phyloP scores from a whole-genome alignment of 2,888 invertebrate genomes.

The Athalia rosae region DNA sequence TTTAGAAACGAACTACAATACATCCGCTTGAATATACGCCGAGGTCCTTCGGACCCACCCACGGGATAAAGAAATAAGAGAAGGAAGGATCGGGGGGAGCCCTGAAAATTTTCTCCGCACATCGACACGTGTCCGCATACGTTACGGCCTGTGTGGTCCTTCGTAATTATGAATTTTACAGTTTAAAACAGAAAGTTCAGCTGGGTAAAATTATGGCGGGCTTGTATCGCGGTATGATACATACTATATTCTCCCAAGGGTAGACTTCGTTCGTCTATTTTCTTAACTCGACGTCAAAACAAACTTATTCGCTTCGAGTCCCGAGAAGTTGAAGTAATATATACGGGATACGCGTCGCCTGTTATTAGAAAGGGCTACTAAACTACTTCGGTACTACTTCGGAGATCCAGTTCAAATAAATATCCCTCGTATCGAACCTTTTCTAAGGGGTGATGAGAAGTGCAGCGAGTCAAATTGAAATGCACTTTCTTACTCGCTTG shows the following conservation, averaged over 20 bases:
- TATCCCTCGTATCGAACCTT: background rate
- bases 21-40: slow-evolving; percentile 31
- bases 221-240: background rate
- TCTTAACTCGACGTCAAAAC: background rate
- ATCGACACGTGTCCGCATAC: slow-evolving; percentile 46
- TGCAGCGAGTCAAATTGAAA: too few species aligned
- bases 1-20: slow-evolving; percentile 19
- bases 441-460: too few species aligned
- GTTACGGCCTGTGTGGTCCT: slow-evolving; percentile 46
- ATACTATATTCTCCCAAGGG: background rate
- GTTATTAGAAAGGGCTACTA: background rate
- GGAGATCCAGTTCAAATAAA: background rate
- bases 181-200: slow-evolving; percentile 3
- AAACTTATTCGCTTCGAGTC: slow-evolving; percentile 9
- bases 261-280: slow-evolving; percentile 5
- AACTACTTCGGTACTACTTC: background rate
- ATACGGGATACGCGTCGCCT: background rate
- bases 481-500: slow-evolving; percentile 6
- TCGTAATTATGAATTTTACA: slow-evolving; percentile 40
- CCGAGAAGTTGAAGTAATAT: background rate
- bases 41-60: slow-evolving; percentile 17
- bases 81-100: background rate
- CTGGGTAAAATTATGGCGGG: too few species aligned
- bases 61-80: background rate
- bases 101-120: slow-evolving; percentile 5